These are phyloP conservation scores for Ceratoteleas bidentatus DNA, from an alignment of 1,140 invertebrate genomes.

Conservation along the genomic window DNA sequence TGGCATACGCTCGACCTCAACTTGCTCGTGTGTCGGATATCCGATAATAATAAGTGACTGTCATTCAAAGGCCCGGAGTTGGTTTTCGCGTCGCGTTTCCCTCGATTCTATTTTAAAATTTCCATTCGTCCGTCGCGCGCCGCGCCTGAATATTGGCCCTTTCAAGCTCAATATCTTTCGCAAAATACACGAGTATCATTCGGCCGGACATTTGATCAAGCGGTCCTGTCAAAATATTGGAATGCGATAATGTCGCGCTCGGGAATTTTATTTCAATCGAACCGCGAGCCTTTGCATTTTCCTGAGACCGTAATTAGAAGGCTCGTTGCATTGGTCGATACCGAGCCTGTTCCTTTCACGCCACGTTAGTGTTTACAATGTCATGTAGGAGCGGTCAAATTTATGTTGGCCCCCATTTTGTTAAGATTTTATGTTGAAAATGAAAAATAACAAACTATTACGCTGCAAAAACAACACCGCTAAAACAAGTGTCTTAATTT, in stretches of 20 bases:
- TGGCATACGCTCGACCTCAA: constrained; percentile 68
- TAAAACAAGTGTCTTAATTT: too few relatives aligned
- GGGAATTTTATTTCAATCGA: constrained; percentile 16
- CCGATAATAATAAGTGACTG: constrained; percentile 74
- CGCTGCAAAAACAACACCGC: too few relatives aligned
- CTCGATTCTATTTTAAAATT: constrained; percentile 60
- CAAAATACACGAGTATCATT: constrained; percentile 39
- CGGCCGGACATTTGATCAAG: constrained; percentile 25
- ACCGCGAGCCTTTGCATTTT: background rate
- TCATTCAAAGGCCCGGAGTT: constrained; percentile 65
- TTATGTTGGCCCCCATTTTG: too few relatives aligned
- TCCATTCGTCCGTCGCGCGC: constrained; percentile 32
- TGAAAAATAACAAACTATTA: too few relatives aligned
- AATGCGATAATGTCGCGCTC: background rate
- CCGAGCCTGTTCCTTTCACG: background rate
- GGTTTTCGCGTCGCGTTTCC: constrained; percentile 51
- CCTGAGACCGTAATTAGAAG: constrained; percentile 3
- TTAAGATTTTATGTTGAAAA: too few relatives aligned
- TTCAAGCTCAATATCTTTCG: constrained; percentile 41
- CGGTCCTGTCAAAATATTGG: constrained; percentile 21
- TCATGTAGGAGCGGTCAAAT: background rate
- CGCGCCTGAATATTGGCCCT: constrained; percentile 33
- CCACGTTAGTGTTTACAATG: background rate
- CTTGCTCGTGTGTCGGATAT: constrained; percentile 67
- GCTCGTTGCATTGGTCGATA: too few relatives aligned